Evolutionary conservation across 2,113 vertebrate species (phyloP).

Genomic region (Uropsilus gracilis): DNA sequence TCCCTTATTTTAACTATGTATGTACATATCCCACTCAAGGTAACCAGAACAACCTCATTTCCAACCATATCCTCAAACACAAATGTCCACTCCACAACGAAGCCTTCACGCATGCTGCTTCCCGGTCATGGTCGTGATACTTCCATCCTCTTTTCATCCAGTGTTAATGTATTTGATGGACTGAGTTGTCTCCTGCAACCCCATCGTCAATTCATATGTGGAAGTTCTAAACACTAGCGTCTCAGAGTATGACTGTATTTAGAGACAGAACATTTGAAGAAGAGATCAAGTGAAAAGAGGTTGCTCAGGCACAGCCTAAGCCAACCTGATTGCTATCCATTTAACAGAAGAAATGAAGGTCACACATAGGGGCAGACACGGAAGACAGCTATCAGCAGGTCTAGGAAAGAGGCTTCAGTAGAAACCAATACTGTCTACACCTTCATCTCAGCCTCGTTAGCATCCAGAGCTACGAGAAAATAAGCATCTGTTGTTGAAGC

Average conservation of each 20-base stretch:
- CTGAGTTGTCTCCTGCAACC: neutral
- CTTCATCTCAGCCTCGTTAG: neutral
- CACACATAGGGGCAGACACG: neutral
- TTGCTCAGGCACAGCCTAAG: neutral
- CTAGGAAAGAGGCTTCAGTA: neutral
- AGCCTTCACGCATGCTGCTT: neutral
- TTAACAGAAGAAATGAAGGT: neutral
- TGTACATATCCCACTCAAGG: too few species aligned
- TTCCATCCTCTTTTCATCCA: neutral
- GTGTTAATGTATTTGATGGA: too few species aligned
- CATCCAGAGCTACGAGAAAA: neutral
- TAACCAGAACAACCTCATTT: too few species aligned
- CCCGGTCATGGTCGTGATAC: accelerated
- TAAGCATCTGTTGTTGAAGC: neutral
- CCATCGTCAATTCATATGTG: accelerated
- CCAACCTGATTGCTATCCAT: neutral
- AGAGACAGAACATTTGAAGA: neutral
- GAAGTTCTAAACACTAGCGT: neutral
- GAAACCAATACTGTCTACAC: neutral
- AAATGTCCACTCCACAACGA: accelerated
- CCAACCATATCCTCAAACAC: neutral
- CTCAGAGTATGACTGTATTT: neutral
- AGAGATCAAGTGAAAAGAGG: neutral
- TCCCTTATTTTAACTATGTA: too few species aligned
- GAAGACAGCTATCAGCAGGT: neutral